Evolutionary conservation across 2,113 vertebrate species (phyloP), one percentile per base, ranked within the genome.

Genomic region (Bagarius yarrelli): DNA sequence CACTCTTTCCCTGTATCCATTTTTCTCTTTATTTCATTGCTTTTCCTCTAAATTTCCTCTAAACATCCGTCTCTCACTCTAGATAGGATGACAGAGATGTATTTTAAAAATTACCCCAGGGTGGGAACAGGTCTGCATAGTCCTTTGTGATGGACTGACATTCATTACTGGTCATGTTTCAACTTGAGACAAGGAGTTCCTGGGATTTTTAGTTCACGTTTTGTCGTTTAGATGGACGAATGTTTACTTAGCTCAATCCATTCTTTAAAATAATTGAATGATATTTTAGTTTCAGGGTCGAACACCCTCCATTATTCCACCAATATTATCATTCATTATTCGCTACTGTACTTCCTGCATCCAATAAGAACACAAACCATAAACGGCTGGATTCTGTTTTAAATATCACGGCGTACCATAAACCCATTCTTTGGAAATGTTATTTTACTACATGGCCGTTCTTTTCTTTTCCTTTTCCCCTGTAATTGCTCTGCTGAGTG

Each of bases 311-410:
- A 52, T 64, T 32, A 59, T 47, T 53, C 27, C 77, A 57, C 50
- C 50, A 5, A 59, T 44, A 71, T 80, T 80, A 71, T 71, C 52
- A 47, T 57, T 64, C 78, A 80, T 80, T 80, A 80, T 18, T 53
- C 67, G 25, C 15, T 60, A 34, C 53, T 23, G 34, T 18, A 56
- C 64, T 70, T 56, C 23, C n/a, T 47, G 36, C 34, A 9, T 19
- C 34, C 36, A 21, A 53, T 47, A 30, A 30, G 66, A 59, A 71
- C 66, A 19, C 56, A 60, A 44, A 21, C 64, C 63, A 21, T 34
- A 64, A 40, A 64, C 23, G 47, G 32, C 0, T 12, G 52, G 14
- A 44, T 57, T 30, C 64, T 57, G 66, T 25, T 80, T 71, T 60
- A 80, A 80, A 80, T 80, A 80, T 60, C 66, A 80, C 66, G n/a